Percentiles rank a stretch among this genome's conserved stretches.
Evolutionary conservation across 2,797 vertebrate species (phyloP).

Genomic region (Hoplostethus mediterraneus): DNA sequence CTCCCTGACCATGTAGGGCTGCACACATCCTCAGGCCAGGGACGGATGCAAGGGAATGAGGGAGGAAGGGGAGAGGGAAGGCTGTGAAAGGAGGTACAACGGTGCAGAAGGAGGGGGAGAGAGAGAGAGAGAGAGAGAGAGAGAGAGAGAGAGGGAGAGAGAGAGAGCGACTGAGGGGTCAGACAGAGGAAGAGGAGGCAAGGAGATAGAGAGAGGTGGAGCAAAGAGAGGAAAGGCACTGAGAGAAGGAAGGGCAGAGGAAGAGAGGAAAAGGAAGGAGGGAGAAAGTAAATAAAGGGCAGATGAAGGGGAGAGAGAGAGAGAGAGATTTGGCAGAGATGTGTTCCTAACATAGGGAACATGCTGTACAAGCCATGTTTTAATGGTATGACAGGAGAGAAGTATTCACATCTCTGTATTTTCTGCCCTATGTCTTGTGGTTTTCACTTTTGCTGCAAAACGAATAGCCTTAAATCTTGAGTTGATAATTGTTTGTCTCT

Average conservation of each 20-base stretch:
- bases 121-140: not conserved
- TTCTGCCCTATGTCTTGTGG: no score
- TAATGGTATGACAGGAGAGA: not conserved
- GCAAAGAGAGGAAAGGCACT: no score
- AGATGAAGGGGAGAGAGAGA: not conserved
- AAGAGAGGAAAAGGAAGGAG: not conserved
- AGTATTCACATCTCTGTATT: no score
- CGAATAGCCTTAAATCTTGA: no score
- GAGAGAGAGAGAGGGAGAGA: not conserved
- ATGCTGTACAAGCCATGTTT: not conserved
- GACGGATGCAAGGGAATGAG: conserved; percentile 34
- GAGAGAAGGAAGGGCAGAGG: not conserved
- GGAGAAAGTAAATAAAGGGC: not conserved
- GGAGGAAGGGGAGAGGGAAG: conserved; percentile 47
- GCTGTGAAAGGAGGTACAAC: not conserved
- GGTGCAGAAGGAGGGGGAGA: conserved; percentile 37
- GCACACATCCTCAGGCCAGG: conserved; percentile 56
- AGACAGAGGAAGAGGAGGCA: no score
- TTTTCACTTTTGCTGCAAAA: no score
- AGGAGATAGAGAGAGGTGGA: no score
- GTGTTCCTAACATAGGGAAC: no score
- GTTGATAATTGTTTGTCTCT: no score
- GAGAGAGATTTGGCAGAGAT: not conserved
- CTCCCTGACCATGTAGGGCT: conserved; percentile 79
- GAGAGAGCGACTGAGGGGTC: not conserved